Evolutionary conservation across 2,888 invertebrate species (phyloP), one percentile per base, ranked within the genome.

Genomic region (Bedellia somnulentella): DNA sequence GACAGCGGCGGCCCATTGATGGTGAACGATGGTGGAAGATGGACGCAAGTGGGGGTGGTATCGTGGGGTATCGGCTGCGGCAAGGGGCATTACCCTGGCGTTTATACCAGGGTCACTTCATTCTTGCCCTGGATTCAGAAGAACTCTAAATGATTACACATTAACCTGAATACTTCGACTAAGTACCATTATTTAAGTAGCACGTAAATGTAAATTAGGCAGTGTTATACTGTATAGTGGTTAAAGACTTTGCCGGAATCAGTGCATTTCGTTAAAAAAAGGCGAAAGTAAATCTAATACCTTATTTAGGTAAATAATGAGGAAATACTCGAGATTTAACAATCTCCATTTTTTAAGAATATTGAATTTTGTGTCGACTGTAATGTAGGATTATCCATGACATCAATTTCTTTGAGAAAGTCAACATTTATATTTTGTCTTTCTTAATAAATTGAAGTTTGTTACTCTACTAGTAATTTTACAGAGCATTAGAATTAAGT

Each of bases 41-140:
- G 90, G 86, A 85, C 82, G 0, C 92, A 92, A 66, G 86, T 89
- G 11, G 93, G 93, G 30, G 83, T 93, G 28, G 93, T 93, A 12
- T 91, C 91, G 9, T 93, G 92, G 91, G 93, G 93, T 37, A 92
- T 93, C 44, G 92, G 91, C 21, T 93, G 93, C 54, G 92, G 92
- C 32, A 91, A 92, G 66, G 91, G 91, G 12, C 90, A 90, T 51
- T 93, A 90, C 63, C 93, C 92, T 0, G 93, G 93, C 10, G 93
- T 93, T 3, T 93, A 93, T 60, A 89, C 92, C 0, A 81, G 92
- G 42, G 86, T 92, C 35, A 87, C 89, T 27, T 80, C 85, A 42
- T 88, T 91, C 75, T 58, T 90, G 44, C 86, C 88, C 14, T 93
- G 93, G 93, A 91, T 93, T 49, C 80, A 80, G 47, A 91, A 90